phyloP scores from a whole-genome alignment of 64 coral and sea anemone genomes.

The Montipora sp. region DNA sequence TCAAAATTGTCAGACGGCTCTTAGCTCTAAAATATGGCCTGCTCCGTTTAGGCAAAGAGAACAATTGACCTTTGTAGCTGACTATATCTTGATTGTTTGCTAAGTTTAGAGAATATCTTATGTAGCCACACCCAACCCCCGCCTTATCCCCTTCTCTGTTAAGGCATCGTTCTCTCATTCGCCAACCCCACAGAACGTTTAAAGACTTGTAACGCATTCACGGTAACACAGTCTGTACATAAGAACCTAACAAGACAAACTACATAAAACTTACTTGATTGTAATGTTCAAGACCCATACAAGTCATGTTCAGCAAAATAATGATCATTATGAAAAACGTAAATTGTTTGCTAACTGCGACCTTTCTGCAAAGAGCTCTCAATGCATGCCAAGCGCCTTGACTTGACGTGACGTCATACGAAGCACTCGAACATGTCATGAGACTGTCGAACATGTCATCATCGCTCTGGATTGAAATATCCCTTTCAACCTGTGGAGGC shows the following conservation, averaged over 20 bases:
- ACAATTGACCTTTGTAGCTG: no score
- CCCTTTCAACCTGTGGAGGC: background rate
- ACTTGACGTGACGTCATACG: slow-evolving; percentile 66
- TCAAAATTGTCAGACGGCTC: no score
- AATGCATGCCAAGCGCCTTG: slow-evolving; percentile 52
- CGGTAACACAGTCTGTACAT: no score
- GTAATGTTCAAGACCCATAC: slow-evolving; percentile 91
- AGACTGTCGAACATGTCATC: slow-evolving; percentile 81
- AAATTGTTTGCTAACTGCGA: slow-evolving; percentile 75
- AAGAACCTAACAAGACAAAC: background rate
- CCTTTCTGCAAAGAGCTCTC: slow-evolving; percentile 56
- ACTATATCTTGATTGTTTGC: background rate
- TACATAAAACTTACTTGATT: slow-evolving; percentile 59
- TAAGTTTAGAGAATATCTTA: no score
- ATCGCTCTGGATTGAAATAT: slow-evolving; percentile 17
- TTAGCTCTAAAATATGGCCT: no score
- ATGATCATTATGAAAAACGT: slow-evolving; percentile 77
- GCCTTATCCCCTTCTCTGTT: no score
- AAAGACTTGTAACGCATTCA: no score
- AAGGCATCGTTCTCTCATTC: no score
- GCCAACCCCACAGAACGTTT: no score
- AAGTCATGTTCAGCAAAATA: slow-evolving; percentile 85
- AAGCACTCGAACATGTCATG: slow-evolving; percentile 84
- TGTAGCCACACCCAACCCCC: no score
- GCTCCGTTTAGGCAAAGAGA: no score